These are phyloP conservation scores for Chrysemys picta DNA, from an alignment of 2,113 vertebrate species.

Conservation along the genomic window DNA sequence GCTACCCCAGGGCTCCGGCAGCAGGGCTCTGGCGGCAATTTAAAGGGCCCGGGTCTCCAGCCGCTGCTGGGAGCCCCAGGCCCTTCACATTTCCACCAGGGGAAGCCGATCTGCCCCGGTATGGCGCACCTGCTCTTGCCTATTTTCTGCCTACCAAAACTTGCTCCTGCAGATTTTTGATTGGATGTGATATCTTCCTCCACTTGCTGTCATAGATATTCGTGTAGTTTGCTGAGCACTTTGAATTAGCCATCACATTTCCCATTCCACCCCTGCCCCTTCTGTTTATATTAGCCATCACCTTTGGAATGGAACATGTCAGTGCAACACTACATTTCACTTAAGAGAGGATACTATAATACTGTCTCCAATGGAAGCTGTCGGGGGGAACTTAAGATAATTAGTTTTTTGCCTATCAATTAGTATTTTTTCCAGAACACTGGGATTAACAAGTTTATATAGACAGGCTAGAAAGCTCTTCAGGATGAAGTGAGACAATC, in stretches of 20 bases:
- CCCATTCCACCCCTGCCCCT: background rate
- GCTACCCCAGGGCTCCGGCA: too few relatives aligned
- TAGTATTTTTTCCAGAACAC: conserved; percentile 41
- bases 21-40: too few relatives aligned
- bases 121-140: background rate
- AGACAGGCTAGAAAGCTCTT: conserved; percentile 23
- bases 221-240: conserved; percentile 59
- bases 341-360: conserved; percentile 27
- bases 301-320: conserved; percentile 59
- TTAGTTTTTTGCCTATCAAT: background rate
- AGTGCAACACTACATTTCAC: conserved; percentile 45
- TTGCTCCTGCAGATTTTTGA: conserved; percentile 67
- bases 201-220: conserved; percentile 62
- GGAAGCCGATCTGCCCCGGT: too few relatives aligned
- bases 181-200: conserved; percentile 59
- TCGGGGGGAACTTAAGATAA: conserved; percentile 20
- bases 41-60: too few relatives aligned
- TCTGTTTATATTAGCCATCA: conserved; percentile 62
- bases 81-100: too few relatives aligned
- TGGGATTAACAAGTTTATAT: conserved; percentile 23
- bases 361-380: conserved; percentile 20
- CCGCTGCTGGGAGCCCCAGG: too few relatives aligned
- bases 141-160: conserved; percentile 54
- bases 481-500: conserved; percentile 28
- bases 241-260: conserved; percentile 62